phyloP scores from a whole-genome alignment of 35 echinoderm and acorn worm genomes.

The Diadema setosum region DNA sequence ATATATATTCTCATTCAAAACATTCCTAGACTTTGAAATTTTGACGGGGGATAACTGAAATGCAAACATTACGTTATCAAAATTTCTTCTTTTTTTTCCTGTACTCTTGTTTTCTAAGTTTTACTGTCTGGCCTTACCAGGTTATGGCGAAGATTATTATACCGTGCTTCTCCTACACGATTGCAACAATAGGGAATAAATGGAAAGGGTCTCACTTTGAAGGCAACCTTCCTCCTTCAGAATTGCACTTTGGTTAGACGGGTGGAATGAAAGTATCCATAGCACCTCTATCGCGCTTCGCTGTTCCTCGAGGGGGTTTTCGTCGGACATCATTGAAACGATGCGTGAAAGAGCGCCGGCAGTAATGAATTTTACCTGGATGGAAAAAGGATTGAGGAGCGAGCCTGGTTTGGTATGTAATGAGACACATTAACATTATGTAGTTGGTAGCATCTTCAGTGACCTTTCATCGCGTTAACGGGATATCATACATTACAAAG shows the following conservation, averaged over 20 bases:
- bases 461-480: background rate
- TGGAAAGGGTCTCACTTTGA: slow-evolving; percentile 60
- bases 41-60: no score
- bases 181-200: no score
- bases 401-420: no score
- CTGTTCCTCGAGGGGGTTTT: slow-evolving; percentile 25
- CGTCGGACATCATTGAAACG: slow-evolving; percentile 18
- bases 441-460: background rate
- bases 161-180: no score
- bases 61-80: no score
- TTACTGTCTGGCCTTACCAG: no score
- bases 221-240: slow-evolving; percentile 18
- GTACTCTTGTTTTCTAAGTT: no score
- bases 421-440: no score
- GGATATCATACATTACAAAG: background rate
- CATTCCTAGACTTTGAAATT: no score
- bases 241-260: slow-evolving; percentile 47
- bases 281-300: slow-evolving; percentile 15
- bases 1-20: no score
- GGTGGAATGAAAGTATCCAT: slow-evolving; percentile 74
- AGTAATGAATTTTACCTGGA: slow-evolving; percentile 9
- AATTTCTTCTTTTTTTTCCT: no score
- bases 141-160: no score
- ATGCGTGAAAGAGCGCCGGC: slow-evolving; percentile 48
- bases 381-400: background rate